Evolutionary conservation across 1,140 invertebrate genomes (phyloP), one percentile per base, ranked within the genome.

Genomic region (Bathynomus jamesi): DNA sequence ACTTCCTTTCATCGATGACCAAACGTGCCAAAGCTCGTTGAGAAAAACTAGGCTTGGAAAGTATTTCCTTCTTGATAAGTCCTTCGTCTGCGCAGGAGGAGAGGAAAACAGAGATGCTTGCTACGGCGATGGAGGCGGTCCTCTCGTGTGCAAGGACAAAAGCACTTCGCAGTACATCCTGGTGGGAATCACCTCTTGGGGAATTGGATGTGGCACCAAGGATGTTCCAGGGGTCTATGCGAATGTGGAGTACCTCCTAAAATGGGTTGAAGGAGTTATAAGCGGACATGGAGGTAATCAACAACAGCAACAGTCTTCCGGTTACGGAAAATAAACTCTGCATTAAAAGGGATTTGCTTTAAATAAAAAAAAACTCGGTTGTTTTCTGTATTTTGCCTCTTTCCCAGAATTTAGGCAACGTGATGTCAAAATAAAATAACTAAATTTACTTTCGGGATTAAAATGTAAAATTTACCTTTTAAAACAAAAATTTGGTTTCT

Each of bases 151-250:
- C 29, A 24, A 65, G 28, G 66, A 65, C 40, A 29, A 25, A n/a
- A 40, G 31, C 8, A 61, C 66, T 61, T 30, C 31, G 25, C 46
- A 40, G 28, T 89, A 85, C 72, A 82, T 83, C 27, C 87, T 88
- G 78, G 87, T 85, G 10, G 89, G 89, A 64, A 86, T 89, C 29
- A 87, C 89, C 3, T 87, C 88, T 0, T 90, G 89, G 89, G 89
- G 89, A 27, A 86, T 89, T 63, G 86, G 85, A 29, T 89, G 88
- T 74, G 89, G 88, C 0, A 85, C 65, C 24, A 65, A 78, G 40
- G 83, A 85, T 67, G 85, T 89, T 21, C 92, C 92, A 0, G 91
- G 88, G 0, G 90, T 91, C 11, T 94, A 93, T 79, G 89, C 89
- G 0, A 89, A 89, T 78, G 66, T 77, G 13, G 1, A 21, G 1